phyloP scores from a whole-genome alignment of 1,140 invertebrate genomes.

The Atopsyche davidsoni region DNA sequence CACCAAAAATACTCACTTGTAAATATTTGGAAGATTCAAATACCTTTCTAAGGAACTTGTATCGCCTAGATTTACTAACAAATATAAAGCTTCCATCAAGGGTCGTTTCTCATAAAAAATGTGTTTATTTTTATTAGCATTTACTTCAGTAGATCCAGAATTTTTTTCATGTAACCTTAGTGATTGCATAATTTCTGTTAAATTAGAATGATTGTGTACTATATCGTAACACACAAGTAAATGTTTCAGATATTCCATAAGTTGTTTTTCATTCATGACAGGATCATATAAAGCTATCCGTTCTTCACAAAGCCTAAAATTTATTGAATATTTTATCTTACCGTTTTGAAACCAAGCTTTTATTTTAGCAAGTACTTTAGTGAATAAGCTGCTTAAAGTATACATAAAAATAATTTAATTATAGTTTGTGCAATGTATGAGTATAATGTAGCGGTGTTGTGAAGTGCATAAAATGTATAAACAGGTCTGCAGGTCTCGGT shows the following conservation, averaged over 20 bases:
- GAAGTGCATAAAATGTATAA: too few species aligned
- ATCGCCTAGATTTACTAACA: slow-evolving; percentile 54
- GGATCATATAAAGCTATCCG: slow-evolving; percentile 20
- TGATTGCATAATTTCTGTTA: slow-evolving; percentile 12
- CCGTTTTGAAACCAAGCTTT: too few species aligned
- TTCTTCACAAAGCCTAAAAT: slow-evolving; percentile 25
- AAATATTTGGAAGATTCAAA: slow-evolving; percentile 35
- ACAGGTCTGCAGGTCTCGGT: too few species aligned
- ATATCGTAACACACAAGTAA: slow-evolving; percentile 24
- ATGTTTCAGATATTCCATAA: slow-evolving; percentile 23
- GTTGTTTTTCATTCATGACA: slow-evolving; percentile 20
- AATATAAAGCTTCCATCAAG: slow-evolving; percentile 51
- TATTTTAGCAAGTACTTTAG: not conserved
- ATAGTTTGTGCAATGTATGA: too few species aligned
- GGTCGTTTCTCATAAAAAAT: slow-evolving; percentile 33
- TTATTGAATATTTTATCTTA: too few species aligned
- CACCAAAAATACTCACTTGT: slow-evolving; percentile 7
- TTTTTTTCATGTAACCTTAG: slow-evolving; percentile 23
- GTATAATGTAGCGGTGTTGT: too few species aligned
- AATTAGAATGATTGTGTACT: slow-evolving; percentile 7
- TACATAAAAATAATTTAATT: slow-evolving; percentile 3
- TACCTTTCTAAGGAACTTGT: slow-evolving; percentile 45
- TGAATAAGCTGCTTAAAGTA: not conserved
- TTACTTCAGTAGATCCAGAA: slow-evolving; percentile 18
- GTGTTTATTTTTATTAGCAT: slow-evolving; percentile 27